These are phyloP conservation scores for Stegastes partitus DNA, from an alignment of 2,113 vertebrate species.

Conservation along the genomic window DNA sequence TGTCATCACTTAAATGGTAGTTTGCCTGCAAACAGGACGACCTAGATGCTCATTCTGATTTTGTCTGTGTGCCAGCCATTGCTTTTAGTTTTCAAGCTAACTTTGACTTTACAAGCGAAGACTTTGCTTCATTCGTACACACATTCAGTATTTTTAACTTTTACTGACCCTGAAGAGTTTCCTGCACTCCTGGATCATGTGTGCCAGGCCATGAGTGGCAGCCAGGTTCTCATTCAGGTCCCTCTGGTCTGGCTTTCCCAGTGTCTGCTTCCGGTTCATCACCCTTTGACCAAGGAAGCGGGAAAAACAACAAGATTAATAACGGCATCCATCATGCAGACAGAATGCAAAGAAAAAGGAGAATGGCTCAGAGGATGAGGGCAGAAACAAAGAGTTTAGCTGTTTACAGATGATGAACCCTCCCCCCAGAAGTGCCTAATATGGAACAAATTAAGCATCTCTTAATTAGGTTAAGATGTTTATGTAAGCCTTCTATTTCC, in stretches of 20 bases:
- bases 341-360: not conserved
- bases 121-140: not conserved
- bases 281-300: constrained; percentile 85
- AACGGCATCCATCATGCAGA: constrained; percentile 2
- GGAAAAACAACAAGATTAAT: constrained; percentile 15
- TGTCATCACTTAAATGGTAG: constrained; percentile 4
- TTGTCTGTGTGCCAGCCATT: not conserved
- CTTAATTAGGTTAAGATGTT: constrained; percentile 49
- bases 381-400: not conserved
- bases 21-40: not conserved
- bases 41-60: too few relatives aligned
- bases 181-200: constrained; percentile 97
- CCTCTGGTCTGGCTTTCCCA: constrained; percentile 96
- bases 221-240: constrained; percentile 98
- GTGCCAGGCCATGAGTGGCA: constrained; percentile 94
- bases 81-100: not conserved
- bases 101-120: not conserved
- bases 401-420: constrained; percentile 1
- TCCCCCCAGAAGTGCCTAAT: constrained; percentile 9
- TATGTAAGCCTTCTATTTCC: constrained; percentile 53
- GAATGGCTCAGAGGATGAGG: not conserved
- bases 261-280: constrained; percentile 95
- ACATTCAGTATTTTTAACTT: not conserved
- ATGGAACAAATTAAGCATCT: constrained; percentile 25
- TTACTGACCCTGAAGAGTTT: constrained; percentile 94